Conservation (phyloP, 2,888 invertebrate species). For the Hypena proboscidalis region DNA sequence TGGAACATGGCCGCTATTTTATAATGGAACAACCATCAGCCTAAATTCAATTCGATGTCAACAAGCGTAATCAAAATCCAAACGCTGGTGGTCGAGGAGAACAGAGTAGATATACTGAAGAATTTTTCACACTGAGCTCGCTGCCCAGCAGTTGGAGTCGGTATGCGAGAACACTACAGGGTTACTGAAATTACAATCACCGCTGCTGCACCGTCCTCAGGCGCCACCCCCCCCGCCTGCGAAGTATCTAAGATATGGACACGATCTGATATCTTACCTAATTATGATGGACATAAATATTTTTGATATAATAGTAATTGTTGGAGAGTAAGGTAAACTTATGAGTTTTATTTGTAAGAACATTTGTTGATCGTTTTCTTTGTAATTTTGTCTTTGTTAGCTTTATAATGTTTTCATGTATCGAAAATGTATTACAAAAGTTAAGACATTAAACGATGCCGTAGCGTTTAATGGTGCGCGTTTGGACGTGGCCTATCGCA, state of each 20-base stretch:
- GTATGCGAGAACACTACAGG: too few species aligned
- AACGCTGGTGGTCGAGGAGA: too few species aligned
- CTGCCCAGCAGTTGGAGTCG: too few species aligned
- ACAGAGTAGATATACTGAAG: too few species aligned
- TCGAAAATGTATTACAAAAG: slow-evolving; percentile 62
- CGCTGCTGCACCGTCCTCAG: slow-evolving; percentile 19
- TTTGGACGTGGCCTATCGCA: slow-evolving; percentile 52
- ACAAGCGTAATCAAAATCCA: too few species aligned
- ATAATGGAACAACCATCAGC: too few species aligned
- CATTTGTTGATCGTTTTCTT: slow-evolving; percentile 83
- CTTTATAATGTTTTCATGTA: slow-evolving; percentile 80
- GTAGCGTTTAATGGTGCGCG: slow-evolving; percentile 66
- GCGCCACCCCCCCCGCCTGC: slow-evolving; percentile 22
- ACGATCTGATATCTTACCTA: slow-evolving; percentile 47
- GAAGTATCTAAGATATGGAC: slow-evolving; percentile 45
- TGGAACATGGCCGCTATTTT: too few species aligned
- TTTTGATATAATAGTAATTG: slow-evolving; percentile 80
- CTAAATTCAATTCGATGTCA: too few species aligned
- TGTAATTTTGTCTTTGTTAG: slow-evolving; percentile 83
- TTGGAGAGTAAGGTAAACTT: slow-evolving; percentile 77
- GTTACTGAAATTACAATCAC: too few species aligned
- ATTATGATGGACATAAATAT: slow-evolving; percentile 62
- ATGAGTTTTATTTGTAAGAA: slow-evolving; percentile 82
- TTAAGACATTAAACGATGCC: slow-evolving; percentile 64
- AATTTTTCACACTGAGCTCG: too few species aligned